Conservation (phyloP, 2,888 invertebrate genomes). For the Leucophora obtusa region DNA sequence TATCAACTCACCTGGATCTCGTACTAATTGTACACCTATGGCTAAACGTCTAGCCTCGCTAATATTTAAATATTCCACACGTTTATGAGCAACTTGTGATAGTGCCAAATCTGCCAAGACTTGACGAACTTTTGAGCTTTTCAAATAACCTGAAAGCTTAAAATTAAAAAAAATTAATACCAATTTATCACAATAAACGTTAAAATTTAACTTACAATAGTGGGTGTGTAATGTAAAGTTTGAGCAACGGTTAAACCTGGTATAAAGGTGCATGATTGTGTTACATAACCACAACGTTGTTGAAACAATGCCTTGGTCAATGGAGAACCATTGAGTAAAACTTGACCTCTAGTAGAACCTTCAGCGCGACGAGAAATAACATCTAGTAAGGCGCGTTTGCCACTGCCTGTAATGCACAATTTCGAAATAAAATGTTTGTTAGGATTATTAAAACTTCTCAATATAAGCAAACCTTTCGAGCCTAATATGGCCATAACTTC, state of each 20-base stretch:
- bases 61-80: slow-evolving; percentile 89
- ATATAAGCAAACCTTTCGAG: slow-evolving; percentile 91
- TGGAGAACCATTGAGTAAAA: slow-evolving; percentile 91
- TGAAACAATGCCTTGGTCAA: slow-evolving; percentile 90
- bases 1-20: slow-evolving; percentile 88
- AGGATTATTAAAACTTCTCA: too few species aligned
- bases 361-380: slow-evolving; percentile 91
- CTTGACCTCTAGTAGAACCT: slow-evolving; percentile 91
- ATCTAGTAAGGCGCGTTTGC: slow-evolving; percentile 95
- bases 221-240: slow-evolving; percentile 88
- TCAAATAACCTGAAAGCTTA: slow-evolving; percentile 87
- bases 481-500: slow-evolving; percentile 96
- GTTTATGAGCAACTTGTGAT: slow-evolving; percentile 92
- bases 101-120: slow-evolving; percentile 95
- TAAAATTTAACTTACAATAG: slow-evolving; percentile 81
- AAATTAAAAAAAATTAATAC: not conserved
- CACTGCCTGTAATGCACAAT: slow-evolving; percentile 91
- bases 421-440: too few species aligned
- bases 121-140: slow-evolving; percentile 92
- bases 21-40: slow-evolving; percentile 94
- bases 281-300: slow-evolving; percentile 92
- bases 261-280: slow-evolving; percentile 90
- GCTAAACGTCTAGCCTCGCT: slow-evolving; percentile 94
- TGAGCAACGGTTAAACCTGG: slow-evolving; percentile 93
- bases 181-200: not conserved